Evolutionary conservation across 2,888 invertebrate genomes (phyloP).

Genomic region (Amiota mariae): DNA sequence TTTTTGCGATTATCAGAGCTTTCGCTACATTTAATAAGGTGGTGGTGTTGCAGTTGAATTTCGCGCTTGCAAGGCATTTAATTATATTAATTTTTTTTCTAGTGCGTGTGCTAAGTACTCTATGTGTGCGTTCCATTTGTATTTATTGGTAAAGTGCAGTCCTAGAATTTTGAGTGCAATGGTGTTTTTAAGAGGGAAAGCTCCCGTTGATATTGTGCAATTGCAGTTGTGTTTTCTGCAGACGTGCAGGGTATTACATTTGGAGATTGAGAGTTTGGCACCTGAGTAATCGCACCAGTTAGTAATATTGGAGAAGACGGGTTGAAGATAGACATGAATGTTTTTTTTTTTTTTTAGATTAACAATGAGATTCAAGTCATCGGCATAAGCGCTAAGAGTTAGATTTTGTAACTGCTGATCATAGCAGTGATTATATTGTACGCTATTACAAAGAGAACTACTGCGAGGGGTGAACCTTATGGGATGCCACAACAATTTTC

Average conservation of each 20-base stretch:
- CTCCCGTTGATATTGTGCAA: slow-evolving; percentile 26
- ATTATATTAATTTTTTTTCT: slow-evolving; percentile 35
- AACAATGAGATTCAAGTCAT: slow-evolving; percentile 41
- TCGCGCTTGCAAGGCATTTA: slow-evolving; percentile 26
- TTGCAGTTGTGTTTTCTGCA: slow-evolving; percentile 40
- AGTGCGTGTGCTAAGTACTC: slow-evolving; percentile 27
- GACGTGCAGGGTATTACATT: slow-evolving; percentile 40
- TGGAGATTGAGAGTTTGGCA: slow-evolving; percentile 31
- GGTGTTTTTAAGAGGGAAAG: slow-evolving; percentile 31
- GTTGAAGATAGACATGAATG: slow-evolving; percentile 31
- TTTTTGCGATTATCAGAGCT: slow-evolving; percentile 20
- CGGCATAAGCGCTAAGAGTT: slow-evolving; percentile 41
- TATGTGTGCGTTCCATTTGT: slow-evolving; percentile 42
- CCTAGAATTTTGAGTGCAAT: no score
- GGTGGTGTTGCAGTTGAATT: slow-evolving; percentile 22
- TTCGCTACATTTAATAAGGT: background rate
- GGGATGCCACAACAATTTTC: no score
- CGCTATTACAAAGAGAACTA: slow-evolving; percentile 29
- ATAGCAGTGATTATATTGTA: slow-evolving; percentile 13
- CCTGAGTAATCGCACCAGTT: slow-evolving; percentile 42
- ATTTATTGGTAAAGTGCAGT: slow-evolving; percentile 39
- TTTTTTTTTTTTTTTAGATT: slow-evolving; percentile 36
- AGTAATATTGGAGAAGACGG: slow-evolving; percentile 32
- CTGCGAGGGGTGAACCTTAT: slow-evolving; percentile 27
- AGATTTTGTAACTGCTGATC: slow-evolving; percentile 22